Evolutionary conservation across 2,113 vertebrate species (phyloP), one percentile per base, ranked within the genome.

Genomic region (Antennarius striatus): DNA sequence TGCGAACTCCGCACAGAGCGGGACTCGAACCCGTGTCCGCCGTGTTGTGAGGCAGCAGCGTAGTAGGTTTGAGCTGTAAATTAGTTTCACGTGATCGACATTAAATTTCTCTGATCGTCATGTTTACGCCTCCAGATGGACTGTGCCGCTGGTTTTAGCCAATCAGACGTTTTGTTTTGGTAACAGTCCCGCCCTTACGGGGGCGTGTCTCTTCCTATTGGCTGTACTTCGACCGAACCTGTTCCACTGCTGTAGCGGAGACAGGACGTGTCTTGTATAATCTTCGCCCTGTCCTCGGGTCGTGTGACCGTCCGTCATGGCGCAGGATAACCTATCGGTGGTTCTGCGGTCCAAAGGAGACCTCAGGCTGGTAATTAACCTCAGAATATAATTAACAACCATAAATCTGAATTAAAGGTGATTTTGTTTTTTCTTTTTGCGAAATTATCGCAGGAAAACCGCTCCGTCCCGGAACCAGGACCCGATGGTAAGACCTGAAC

Each of bases 401-500:
- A 3, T 53, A 6, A 48, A 9, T 22, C 5, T 14, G 22, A 53
- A 53, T 13, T 53, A 1, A 29, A 40, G 6, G 6, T 12, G 0
- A 43, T 4, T 29, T 10, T 13, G 14, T 62, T 53, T 66, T 52
- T 15, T 43, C 55, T 45, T 68, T 9, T 66, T 43, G 42, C 10
- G 10, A 5, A 0, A 0, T 54, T 51, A 59, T 3, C 6, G 36
- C 81, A 94, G 92, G 92, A 93, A 63, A 85, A 89, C 0, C 92
- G 88, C 3, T 85, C 91, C 0, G 59, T 93, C 40, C 92, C 91
- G 4, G 91, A 94, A 48, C 93, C 91, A 52, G 92, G 86, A 40
- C 85, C 91, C 16, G 81, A 92, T 76, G 93, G 73, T 55, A 55
- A 36, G 32, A 36, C 3, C 32, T 36, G 32, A 36, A 36, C 32